These are phyloP conservation scores for Drosophila sturtevanti DNA, from an alignment of 1,140 invertebrate species.

Conservation along the genomic window DNA sequence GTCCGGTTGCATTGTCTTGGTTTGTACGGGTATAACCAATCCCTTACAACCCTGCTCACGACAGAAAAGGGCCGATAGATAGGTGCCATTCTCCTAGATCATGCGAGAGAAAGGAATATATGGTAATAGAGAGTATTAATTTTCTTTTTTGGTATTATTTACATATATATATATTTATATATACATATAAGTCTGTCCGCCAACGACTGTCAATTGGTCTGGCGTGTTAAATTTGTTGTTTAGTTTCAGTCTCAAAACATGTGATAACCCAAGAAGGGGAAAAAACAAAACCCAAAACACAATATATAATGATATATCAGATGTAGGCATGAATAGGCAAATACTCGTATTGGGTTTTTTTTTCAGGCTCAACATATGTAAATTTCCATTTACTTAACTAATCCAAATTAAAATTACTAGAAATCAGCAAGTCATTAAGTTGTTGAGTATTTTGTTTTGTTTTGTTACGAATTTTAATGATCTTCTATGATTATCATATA, in stretches of 20 bases:
- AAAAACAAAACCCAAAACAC: background rate
- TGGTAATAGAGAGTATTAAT: background rate
- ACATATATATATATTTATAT: no score
- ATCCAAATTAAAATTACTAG: no score
- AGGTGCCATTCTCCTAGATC: constrained; percentile 77
- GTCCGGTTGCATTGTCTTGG: constrained; percentile 72
- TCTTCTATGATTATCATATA: no score
- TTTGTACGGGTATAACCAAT: constrained; percentile 75
- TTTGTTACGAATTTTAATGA: no score
- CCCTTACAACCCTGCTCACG: constrained; percentile 76
- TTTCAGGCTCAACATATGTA: no score
- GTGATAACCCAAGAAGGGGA: background rate
- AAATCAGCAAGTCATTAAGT: no score
- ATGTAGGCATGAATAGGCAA: background rate
- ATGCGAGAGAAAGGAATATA: background rate
- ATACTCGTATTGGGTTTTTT: no score
- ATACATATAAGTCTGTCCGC: no score
- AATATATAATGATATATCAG: background rate
- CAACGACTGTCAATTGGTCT: background rate
- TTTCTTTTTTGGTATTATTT: no score
- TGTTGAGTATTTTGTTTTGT: no score
- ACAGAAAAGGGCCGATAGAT: constrained; percentile 75
- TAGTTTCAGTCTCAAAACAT: background rate
- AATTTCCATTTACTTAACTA: no score
- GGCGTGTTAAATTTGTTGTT: background rate